Base-by-base conservation (phyloP, 2,113 vertebrate species). In the Hippocampus guttulatus region DNA sequence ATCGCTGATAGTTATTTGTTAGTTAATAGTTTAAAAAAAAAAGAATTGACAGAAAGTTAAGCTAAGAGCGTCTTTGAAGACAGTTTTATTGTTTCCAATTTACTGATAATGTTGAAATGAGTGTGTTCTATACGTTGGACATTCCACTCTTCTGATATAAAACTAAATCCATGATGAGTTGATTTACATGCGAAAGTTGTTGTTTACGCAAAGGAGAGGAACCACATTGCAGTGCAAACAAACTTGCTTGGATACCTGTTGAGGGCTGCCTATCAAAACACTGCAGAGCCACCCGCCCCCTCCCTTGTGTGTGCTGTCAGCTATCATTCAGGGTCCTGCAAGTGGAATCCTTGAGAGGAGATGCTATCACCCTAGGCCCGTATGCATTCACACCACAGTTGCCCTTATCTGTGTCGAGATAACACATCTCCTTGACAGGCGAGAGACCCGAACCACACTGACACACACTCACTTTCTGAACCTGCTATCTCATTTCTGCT, bases 301-400 rank as follows among this genome's bases (percentile, higher is more conserved):
- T 77, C 83, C 63, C 64, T 78, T 25, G 63, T 75, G 76, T 75
- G 82, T 70, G 74, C 88, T 83, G 88, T 89, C 85, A 89, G 87
- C 84, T 87, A 91, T 91, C 91, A 88, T 87, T 93, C 91, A 89
- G 77, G 76, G 81, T 43, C 69, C 84, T 71, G 75, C 92, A 92
- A 92, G 91, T 92, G 88, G 88, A 88, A 90, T 89, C 88, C 91
- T 92, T 90, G 84, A 91, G 90, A 71, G 61, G 70, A 91, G 92
- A 93, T 93, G 81, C 78, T 91, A 93, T 93, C 92, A 90, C 82
- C 47, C 49, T 73, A 47, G 78, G 79, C 78, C 90, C 83, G 81
- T 86, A 91, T 88, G 81, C 87, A 84, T 91, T 91, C 90, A 92
- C 92, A 92, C 92, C 88, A 87, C 87, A 85, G 84, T 77, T 80